Evolutionary conservation across 2,888 invertebrate genomes (phyloP).

Genomic region (Conus canariensis): DNA sequence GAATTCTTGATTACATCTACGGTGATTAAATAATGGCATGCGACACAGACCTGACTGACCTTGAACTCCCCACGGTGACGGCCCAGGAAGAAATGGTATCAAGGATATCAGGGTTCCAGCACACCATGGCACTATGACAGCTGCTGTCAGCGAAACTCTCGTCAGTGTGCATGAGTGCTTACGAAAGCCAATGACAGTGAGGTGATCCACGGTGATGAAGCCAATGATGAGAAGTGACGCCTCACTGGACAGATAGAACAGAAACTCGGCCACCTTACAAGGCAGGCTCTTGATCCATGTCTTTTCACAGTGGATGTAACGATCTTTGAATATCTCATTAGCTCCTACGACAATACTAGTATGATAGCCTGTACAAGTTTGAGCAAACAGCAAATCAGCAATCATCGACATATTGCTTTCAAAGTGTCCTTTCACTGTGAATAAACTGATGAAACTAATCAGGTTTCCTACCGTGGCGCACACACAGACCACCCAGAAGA

Average conservation of each 20-base stretch:
- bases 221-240: background rate
- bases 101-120: background rate
- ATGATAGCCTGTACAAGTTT: background rate
- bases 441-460: background rate
- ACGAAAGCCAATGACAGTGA: background rate
- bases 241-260: background rate
- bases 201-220: background rate
- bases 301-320: background rate
- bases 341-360: background rate
- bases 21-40: background rate
- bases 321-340: background rate
- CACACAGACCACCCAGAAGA: background rate
- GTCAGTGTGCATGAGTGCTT: background rate
- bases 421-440: background rate
- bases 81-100: background rate
- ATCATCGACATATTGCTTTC: background rate
- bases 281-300: background rate
- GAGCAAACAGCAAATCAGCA: background rate
- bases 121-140: background rate
- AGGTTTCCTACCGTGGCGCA: background rate
- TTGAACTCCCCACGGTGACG: background rate
- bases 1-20: no score
- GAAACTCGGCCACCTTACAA: background rate
- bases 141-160: background rate
- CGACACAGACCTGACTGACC: background rate